Conservation (phyloP, 2,888 invertebrate genomes). For the Drosophila multiciliata region DNA sequence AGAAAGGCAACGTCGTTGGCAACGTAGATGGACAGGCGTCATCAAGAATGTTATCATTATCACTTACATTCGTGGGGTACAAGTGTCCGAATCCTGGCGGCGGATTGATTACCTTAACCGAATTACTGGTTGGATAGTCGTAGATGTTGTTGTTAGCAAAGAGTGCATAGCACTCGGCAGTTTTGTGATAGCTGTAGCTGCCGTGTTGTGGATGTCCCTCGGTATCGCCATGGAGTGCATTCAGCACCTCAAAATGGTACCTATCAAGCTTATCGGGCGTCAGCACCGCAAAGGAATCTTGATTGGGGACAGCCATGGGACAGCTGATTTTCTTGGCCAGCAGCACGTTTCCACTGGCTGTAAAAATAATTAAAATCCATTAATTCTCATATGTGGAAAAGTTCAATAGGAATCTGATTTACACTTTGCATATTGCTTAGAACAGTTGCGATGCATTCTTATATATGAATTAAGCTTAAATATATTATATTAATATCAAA, state of each 20-base stretch:
- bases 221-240: constrained; percentile 72
- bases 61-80: neutral
- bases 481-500: neutral
- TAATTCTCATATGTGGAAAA: neutral
- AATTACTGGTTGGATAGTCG: neutral
- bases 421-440: constrained; percentile 36
- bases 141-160: too few relatives aligned
- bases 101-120: neutral
- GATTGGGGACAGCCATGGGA: constrained; percentile 17
- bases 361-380: neutral
- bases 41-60: neutral
- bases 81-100: constrained; percentile 56
- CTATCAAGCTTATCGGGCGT: neutral
- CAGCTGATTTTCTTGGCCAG: constrained; percentile 58
- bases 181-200: constrained; percentile 72
- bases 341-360: constrained; percentile 45
- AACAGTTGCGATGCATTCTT: constrained; percentile 35
- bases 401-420: neutral
- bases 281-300: neutral
- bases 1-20: neutral
- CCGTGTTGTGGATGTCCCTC: constrained; percentile 70
- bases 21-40: neutral
- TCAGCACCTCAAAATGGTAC: constrained; percentile 71
- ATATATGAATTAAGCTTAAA: neutral
- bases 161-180: constrained; percentile 82